Evolutionary conservation across 64 coral and sea anemone species (phyloP), one percentile per base, ranked within the genome.

Genomic region (Actinia equina): DNA sequence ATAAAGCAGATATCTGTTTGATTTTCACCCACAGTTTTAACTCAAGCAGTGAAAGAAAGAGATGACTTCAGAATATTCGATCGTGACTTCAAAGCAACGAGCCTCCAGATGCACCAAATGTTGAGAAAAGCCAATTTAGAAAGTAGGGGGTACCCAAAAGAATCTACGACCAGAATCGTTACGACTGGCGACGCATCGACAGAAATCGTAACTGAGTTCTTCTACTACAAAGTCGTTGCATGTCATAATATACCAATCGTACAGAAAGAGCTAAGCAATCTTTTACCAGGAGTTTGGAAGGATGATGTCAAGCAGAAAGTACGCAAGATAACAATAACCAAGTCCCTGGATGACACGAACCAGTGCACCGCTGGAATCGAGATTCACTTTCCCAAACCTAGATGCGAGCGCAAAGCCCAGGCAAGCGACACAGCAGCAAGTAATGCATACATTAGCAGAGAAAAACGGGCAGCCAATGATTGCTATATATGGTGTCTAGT

Each of bases 281-380:
- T 60, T 15, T 42, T 92, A n/a, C 85, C 90, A 23, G 85, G 85
- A 7, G 60, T 83, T 5, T 92, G 85, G 85, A 85, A 85, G 20
- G 12, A 37, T 0, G 77, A 83, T 52, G 77, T 92, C 1, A 54
- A 59, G 2, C 17, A 19, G 18, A 67, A 80, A 87, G 85, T 87
- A 20, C 85, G 77, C 2, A 57, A 92, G 27, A 79, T 87, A 71
- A 77, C 65, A 13, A 27, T 11, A 25, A 64, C 11, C 12, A 83
- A 82, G 82, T 87, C 77, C 17, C 55, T 58, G 2, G 22, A 87
- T 82, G 43, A 87, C 52, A 23, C 55, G 13, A 41, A 69, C 5
- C 85, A 83, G 63, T 92, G 90, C 44, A 80, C 85, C 1, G 90
- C 85, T 7, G 90, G 90, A 44, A 92, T 92, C 54, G 90, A 92